phyloP scores from a whole-genome alignment of 2,888 invertebrate genomes.

The Lasioglossum pauxillum region DNA sequence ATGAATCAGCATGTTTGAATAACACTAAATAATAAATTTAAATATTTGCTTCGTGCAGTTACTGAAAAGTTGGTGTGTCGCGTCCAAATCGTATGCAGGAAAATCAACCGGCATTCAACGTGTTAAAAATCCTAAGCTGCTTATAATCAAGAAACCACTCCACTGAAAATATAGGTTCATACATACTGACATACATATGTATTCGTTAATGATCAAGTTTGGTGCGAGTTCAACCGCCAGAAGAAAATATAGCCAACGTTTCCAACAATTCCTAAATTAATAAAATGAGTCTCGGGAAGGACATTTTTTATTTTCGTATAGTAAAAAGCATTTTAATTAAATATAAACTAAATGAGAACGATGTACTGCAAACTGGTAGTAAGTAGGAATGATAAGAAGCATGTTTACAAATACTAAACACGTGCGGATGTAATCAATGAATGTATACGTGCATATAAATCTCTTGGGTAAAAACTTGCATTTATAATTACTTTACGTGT shows the following conservation, averaged over 20 bases:
- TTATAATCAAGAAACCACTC: background rate
- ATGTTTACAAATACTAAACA: background rate
- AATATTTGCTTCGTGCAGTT: background rate
- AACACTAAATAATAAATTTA: background rate
- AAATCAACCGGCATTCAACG: background rate
- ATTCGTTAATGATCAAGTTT: background rate
- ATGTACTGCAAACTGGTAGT: background rate
- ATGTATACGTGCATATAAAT: background rate
- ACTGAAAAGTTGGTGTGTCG: background rate
- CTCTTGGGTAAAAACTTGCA: background rate
- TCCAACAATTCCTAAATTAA: background rate
- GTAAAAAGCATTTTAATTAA: background rate
- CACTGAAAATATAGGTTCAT: background rate
- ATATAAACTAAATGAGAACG: background rate
- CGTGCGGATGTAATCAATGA: background rate
- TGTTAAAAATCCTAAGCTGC: slow-evolving; percentile 1
- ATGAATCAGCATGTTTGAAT: background rate
- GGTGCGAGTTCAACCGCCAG: background rate
- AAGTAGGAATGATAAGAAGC: background rate
- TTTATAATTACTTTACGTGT: background rate
- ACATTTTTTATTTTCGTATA: background rate
- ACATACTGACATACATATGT: background rate
- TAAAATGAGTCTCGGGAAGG: background rate
- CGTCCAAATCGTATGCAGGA: background rate
- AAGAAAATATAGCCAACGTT: background rate